A percentile compares a stretch with the other conserved stretches of the same genome.
Conservation (phyloP, 2,888 invertebrate species). For the Leucophenga maculata region DNA sequence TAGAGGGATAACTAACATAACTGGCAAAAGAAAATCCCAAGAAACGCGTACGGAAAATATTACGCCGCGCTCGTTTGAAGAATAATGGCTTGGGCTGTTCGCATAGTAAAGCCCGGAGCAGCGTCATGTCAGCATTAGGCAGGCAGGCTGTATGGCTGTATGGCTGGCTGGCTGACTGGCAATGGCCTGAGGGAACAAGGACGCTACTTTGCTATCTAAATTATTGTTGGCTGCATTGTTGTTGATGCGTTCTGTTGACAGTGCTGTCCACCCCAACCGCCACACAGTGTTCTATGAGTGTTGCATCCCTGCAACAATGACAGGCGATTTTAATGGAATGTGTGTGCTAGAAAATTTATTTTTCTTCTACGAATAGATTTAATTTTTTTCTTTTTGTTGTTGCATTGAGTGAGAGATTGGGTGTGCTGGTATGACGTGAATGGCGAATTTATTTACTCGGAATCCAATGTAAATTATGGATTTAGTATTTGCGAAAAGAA, state of each 20-base stretch:
- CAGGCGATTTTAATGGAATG: slow-evolving; percentile 69
- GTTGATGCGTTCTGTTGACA: not conserved
- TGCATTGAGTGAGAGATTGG: not conserved
- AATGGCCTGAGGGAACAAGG: not conserved
- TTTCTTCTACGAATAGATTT: not conserved
- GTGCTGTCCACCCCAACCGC: not conserved
- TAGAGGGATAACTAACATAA: not conserved
- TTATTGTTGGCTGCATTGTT: slow-evolving; percentile 5
- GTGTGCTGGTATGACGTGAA: not conserved
- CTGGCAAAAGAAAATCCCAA: slow-evolving; percentile 15
- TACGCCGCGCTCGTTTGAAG: slow-evolving; percentile 10
- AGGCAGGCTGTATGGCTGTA: too few relatives aligned
- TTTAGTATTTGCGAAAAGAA: too few relatives aligned
- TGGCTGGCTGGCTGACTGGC: not conserved
- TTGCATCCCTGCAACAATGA: slow-evolving; percentile 53
- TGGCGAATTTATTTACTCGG: too few relatives aligned
- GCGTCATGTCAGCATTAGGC: not conserved
- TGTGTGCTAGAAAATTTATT: slow-evolving; percentile 37
- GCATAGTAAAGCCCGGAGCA: not conserved
- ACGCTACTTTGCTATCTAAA: not conserved
- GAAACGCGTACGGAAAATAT: slow-evolving; percentile 12
- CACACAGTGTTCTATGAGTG: not conserved
- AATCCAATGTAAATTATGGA: too few relatives aligned
- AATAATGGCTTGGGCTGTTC: slow-evolving; percentile 19
- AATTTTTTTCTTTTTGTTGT: not conserved